phyloP scores from a whole-genome alignment of 2,797 vertebrate species.

The Pseudomugil tenellus region DNA sequence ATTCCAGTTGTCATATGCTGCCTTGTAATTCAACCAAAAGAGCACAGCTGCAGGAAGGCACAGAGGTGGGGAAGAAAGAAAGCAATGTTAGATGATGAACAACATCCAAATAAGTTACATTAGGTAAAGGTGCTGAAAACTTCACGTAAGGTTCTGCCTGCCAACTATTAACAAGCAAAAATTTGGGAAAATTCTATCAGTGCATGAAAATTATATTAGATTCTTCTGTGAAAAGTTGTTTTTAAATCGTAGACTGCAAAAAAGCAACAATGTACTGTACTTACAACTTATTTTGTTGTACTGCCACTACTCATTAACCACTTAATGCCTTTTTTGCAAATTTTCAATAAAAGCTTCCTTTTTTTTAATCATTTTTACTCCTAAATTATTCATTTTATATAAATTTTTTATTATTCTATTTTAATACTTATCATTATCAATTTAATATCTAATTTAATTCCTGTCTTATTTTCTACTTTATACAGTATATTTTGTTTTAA shows the following conservation, averaged over 20 bases:
- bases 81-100: neutral
- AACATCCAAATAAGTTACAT: neutral
- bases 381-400: no score
- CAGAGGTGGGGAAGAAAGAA: neutral
- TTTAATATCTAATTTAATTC: no score
- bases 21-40: constrained; percentile 99
- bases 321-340: no score
- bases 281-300: neutral
- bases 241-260: neutral
- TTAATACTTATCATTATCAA: no score
- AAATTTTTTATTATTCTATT: no score
- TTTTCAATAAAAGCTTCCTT: no score
- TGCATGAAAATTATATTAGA: neutral
- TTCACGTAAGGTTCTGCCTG: neutral
- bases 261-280: neutral
- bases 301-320: neutral
- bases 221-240: neutral
- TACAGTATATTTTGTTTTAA: no score
- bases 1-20: constrained; percentile 99
- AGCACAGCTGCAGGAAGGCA: constrained; percentile 87
- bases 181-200: neutral
- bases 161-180: neutral
- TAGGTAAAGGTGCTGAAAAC: neutral
- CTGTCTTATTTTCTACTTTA: no score
- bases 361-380: no score